Evolutionary conservation across 2,888 invertebrate species (phyloP).

Genomic region (Hypsopygia costalis): DNA sequence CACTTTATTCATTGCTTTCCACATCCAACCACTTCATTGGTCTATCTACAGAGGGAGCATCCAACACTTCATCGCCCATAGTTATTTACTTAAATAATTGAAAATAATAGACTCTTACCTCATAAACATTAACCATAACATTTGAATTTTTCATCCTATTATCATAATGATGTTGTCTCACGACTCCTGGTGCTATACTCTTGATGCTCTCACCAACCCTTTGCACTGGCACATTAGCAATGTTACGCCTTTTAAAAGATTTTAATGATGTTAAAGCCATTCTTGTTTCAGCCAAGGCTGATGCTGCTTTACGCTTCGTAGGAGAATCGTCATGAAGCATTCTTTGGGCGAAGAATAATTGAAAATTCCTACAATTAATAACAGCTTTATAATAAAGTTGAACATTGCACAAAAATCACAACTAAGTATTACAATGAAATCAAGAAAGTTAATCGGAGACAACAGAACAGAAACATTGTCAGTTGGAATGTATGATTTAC

Average conservation of each 20-base stretch:
- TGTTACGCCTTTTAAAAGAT: constrained; percentile 82
- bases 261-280: constrained; percentile 88
- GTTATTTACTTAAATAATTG: no score
- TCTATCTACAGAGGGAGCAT: no score
- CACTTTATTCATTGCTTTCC: no score
- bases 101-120: constrained; percentile 48
- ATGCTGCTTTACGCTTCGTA: constrained; percentile 78
- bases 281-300: constrained; percentile 85
- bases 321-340: constrained; percentile 83
- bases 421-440: no score
- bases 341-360: constrained; percentile 84
- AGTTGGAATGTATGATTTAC: no score
- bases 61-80: no score
- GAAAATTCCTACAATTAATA: constrained; percentile 83
- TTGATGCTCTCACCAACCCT: constrained; percentile 79
- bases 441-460: no score
- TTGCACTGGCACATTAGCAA: constrained; percentile 68
- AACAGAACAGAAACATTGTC: no score
- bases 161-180: constrained; percentile 69
- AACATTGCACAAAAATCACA: no score
- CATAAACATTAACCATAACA: constrained; percentile 78
- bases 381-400: no score
- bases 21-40: no score
- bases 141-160: constrained; percentile 65
- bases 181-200: constrained; percentile 73